These are phyloP conservation scores for Darevskia nairensis DNA, from an alignment of 2,797 vertebrate species.

Conservation along the genomic window DNA sequence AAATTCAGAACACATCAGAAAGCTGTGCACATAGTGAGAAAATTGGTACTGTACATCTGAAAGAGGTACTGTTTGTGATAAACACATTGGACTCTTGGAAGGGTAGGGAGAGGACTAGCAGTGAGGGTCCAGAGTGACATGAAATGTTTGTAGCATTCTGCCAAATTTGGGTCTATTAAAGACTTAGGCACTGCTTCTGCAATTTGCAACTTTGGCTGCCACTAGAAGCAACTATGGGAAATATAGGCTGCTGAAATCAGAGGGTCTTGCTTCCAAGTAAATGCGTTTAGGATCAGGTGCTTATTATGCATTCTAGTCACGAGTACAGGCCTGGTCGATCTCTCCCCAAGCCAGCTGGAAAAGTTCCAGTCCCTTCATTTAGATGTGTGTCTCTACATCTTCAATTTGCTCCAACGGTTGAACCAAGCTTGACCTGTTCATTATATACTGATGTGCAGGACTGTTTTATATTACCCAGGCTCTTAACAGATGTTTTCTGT, in stretches of 20 bases:
- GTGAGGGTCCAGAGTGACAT: background rate
- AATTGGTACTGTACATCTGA: background rate
- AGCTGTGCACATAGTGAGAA: background rate
- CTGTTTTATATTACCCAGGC: conserved; percentile 25
- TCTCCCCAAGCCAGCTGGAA: background rate
- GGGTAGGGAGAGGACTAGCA: background rate
- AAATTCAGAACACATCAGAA: background rate
- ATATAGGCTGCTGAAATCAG: background rate
- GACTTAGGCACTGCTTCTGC: background rate
- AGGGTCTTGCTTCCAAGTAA: conserved; percentile 20
- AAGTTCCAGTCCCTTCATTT: background rate
- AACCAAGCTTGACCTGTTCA: conserved; percentile 8
- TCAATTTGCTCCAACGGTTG: conserved; percentile 17
- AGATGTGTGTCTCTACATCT: conserved; percentile 11
- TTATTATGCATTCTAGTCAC: background rate
- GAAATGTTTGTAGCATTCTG: background rate
- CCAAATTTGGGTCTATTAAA: background rate
- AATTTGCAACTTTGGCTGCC: background rate
- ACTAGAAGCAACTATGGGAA: background rate
- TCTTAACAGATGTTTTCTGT: conserved; percentile 25
- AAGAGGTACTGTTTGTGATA: background rate
- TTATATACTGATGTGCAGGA: background rate
- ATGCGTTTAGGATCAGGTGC: conserved; percentile 3
- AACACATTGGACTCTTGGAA: background rate
- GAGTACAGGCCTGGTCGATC: background rate